Evolutionary conservation across 1,140 invertebrate species (phyloP).

Genomic region (Chelonus insularis): DNA sequence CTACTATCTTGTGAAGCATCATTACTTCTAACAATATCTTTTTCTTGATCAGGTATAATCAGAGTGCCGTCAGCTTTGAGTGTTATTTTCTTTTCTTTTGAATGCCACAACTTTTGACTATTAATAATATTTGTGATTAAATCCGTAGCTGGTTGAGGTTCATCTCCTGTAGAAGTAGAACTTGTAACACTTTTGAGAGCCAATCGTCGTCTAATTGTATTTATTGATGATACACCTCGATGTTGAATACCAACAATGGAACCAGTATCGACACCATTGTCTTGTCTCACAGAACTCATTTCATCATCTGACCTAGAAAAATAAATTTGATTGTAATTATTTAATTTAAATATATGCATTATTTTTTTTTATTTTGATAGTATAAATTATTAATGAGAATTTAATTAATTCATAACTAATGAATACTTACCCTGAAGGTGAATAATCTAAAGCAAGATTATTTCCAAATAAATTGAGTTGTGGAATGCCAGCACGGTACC

Average conservation of each 20-base stretch:
- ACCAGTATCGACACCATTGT: constrained; percentile 32
- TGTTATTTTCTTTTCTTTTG: constrained; percentile 65
- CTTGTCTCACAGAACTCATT: constrained; percentile 26
- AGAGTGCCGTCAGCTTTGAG: constrained; percentile 67
- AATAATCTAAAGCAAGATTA: constrained; percentile 48
- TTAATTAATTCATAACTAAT: constrained; percentile 11
- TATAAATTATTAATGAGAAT: too few relatives aligned
- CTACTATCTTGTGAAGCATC: constrained; percentile 12
- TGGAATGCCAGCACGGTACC: constrained; percentile 46
- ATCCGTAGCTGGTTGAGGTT: constrained; percentile 50
- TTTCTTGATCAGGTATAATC: constrained; percentile 45
- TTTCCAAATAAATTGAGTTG: constrained; percentile 51
- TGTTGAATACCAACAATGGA: constrained; percentile 39
- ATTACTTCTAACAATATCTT: constrained; percentile 22
- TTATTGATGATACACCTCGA: constrained; percentile 42
- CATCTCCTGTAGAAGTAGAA: constrained; percentile 26
- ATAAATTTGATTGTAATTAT: too few relatives aligned
- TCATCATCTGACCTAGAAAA: constrained; percentile 51
- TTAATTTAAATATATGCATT: too few relatives aligned
- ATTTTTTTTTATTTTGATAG: too few relatives aligned
- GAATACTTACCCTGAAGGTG: constrained; percentile 50
- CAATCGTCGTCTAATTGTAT: constrained; percentile 43
- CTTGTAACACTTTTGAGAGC: constrained; percentile 56
- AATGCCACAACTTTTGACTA: constrained; percentile 74
- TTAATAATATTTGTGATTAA: constrained; percentile 75